Conservation (phyloP, 2,113 vertebrate species). For the Sinocyclocheilus rhinocerous region DNA sequence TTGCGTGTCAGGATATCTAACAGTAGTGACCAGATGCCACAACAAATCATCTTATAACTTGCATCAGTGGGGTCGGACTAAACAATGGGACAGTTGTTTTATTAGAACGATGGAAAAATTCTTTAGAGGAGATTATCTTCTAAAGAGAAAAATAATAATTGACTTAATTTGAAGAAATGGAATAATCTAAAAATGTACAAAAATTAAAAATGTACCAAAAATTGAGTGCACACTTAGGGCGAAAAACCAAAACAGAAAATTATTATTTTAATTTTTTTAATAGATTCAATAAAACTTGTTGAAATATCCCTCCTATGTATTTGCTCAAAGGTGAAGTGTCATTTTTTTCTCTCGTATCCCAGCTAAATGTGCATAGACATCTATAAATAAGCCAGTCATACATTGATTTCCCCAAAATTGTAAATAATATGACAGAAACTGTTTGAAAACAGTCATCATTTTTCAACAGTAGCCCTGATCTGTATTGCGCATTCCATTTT, state of each 20-base stretch:
- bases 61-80: background rate
- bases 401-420: background rate
- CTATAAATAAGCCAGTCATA: background rate
- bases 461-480: background rate
- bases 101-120: background rate
- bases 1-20: constrained; percentile 22
- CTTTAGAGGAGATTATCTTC: background rate
- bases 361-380: background rate
- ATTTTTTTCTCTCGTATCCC: background rate
- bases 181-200: background rate
- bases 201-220: too few relatives aligned
- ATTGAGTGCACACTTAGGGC: too few relatives aligned
- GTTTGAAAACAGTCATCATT: background rate
- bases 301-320: background rate
- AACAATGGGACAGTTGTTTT: background rate
- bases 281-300: background rate
- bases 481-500: too few relatives aligned
- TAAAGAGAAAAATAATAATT: background rate
- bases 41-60: constrained; percentile 38
- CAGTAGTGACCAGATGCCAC: constrained; percentile 50
- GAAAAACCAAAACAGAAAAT: too few relatives aligned
- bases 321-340: background rate
- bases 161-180: background rate
- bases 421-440: background rate
- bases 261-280: background rate